Conservation (phyloP, 1,140 invertebrate species). For the Aphelenchoides avenae region DNA sequence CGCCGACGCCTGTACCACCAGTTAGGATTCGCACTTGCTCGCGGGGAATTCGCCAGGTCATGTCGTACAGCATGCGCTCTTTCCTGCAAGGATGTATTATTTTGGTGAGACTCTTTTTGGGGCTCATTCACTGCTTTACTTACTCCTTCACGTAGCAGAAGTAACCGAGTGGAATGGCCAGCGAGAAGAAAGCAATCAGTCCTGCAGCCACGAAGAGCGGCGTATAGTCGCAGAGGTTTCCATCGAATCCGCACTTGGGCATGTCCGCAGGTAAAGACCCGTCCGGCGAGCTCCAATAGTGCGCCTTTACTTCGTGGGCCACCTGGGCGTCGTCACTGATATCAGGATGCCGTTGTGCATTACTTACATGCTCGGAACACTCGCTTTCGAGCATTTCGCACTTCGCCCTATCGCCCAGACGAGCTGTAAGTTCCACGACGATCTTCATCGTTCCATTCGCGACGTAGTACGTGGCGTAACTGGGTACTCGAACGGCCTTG, state of each 20-base stretch:
- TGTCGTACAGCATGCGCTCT: constrained; percentile 41
- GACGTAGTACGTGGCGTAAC: constrained; percentile 52
- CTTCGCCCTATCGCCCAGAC: constrained; percentile 34
- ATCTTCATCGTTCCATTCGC: constrained; percentile 50
- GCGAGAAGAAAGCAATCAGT: constrained; percentile 31
- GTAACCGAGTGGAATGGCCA: constrained; percentile 42
- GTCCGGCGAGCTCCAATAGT: constrained; percentile 47
- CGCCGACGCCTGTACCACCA: constrained; percentile 3
- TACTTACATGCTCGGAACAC: constrained; percentile 49
- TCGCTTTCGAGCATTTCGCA: constrained; percentile 35
- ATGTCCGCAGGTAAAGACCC: constrained; percentile 45
- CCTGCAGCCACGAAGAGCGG: constrained; percentile 38
- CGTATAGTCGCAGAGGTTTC: constrained; percentile 51
- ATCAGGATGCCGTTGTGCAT: background rate
- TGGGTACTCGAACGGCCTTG: constrained; percentile 49
- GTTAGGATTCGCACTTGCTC: constrained; percentile 48
- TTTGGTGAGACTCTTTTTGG: constrained; percentile 11
- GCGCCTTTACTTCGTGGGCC: constrained; percentile 45
- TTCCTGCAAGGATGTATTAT: constrained; percentile 34
- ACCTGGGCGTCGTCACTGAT: constrained; percentile 17
- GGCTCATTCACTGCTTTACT: constrained; percentile 5
- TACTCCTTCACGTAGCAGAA: constrained; percentile 56
- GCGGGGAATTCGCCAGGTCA: constrained; percentile 49
- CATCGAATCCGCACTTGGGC: constrained; percentile 52
- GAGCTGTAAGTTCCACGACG: constrained; percentile 50